Evolutionary conservation across 2,113 vertebrate species (phyloP).

Genomic region (Neogobius melanostomus): DNA sequence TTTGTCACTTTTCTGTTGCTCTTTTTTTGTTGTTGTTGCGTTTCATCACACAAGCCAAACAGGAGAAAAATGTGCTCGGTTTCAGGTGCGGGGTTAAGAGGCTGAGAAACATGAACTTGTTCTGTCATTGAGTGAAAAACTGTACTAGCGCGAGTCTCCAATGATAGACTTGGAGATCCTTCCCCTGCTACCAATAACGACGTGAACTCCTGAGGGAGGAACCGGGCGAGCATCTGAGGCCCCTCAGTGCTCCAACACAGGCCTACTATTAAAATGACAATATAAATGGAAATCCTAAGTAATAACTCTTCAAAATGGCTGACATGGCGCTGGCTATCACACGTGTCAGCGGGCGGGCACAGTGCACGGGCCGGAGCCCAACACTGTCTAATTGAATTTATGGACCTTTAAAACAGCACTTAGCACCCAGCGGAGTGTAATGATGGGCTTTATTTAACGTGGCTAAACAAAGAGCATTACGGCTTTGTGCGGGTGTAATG

Average conservation of each 20-base stretch:
- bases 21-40: too few species aligned
- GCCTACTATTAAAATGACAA: conserved; percentile 82
- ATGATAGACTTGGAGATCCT: conserved; percentile 68
- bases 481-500: conserved; percentile 71
- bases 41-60: too few species aligned
- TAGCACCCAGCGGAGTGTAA: conserved; percentile 73
- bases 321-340: conserved; percentile 51
- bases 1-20: too few species aligned
- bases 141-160: conserved; percentile 82
- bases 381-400: conserved; percentile 82
- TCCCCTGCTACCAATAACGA: conserved; percentile 75
- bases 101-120: too few species aligned
- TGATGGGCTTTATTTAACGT: conserved; percentile 80
- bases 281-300: conserved; percentile 85
- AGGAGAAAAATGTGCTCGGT: too few species aligned
- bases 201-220: conserved; percentile 78
- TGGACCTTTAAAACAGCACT: conserved; percentile 80
- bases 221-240: conserved; percentile 81
- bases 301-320: conserved; percentile 80
- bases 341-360: conserved; percentile 58
- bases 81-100: too few species aligned
- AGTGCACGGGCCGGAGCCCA: conserved; percentile 64
- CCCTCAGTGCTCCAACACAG: conserved; percentile 65
- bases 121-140: conserved; percentile 35
- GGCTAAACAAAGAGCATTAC: conserved; percentile 77